These are phyloP conservation scores for Chiroxiphia lanceolata DNA, from an alignment of 2,797 vertebrate species.

Conservation along the genomic window DNA sequence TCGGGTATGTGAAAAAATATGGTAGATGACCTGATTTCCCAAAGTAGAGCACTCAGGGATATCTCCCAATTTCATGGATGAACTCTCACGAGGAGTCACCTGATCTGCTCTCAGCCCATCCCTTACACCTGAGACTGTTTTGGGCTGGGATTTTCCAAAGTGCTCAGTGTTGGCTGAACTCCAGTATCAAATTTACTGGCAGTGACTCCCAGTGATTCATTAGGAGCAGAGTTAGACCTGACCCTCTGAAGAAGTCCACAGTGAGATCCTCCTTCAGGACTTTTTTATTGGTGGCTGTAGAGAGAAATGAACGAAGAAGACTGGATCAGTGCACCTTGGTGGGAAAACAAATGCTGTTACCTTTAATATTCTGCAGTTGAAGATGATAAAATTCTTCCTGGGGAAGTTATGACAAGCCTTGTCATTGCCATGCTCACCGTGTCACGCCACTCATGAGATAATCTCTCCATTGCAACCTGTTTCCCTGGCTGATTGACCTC, in stretches of 20 bases:
- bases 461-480: background rate
- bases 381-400: background rate
- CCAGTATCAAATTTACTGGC: background rate
- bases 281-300: background rate
- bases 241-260: background rate
- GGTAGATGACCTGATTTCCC: background rate
- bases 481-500: background rate
- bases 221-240: background rate
- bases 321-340: background rate
- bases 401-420: background rate
- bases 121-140: background rate
- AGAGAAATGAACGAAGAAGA: background rate
- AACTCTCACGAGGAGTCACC: background rate
- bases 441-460: background rate
- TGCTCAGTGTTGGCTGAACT: background rate
- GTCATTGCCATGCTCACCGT: background rate
- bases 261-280: background rate
- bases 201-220: background rate
- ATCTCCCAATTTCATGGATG: background rate
- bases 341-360: background rate
- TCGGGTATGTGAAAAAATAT: background rate
- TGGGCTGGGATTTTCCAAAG: background rate
- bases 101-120: background rate
- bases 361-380: background rate
- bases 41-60: background rate